Evolutionary conservation across 2,888 invertebrate genomes (phyloP), one percentile per base, ranked within the genome.

Genomic region (Pinctada fucata): DNA sequence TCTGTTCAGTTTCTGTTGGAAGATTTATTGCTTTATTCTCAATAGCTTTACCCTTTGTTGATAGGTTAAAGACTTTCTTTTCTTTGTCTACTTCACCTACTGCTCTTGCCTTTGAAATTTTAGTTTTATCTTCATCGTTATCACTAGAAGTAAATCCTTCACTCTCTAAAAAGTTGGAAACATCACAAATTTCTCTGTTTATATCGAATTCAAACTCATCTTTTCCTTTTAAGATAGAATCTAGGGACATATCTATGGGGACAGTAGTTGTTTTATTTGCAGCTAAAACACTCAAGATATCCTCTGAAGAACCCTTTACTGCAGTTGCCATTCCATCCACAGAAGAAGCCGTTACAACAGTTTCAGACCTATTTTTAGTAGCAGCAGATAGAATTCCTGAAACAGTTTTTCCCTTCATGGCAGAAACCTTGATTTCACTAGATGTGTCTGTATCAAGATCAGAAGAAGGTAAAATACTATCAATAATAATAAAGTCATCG

Each of bases 121-220:
- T 65, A 45, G 64, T 49, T 6, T 49, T 6, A 48, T 49, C 73
- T 48, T 45, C 31, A 10, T 48, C 16, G 49, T 73, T 66, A 65
- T 50, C 66, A 6, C 64, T 73, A 31, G 65, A 48, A 49, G 45
- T 49, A 66, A 65, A 73, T 47, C 73, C 66, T 65, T 73, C 66
- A 6, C 6, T 66, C 47, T 73, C 49, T 49, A 73, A 66, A 49
- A 73, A 73, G n/a, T 64, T 47, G 16, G 58, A 58, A 52, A 72
- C 3, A n/a, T 72, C 72, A 63, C 63, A 58, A 72, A 48, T 52
- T 63, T 72, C 58, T 58, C 63, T 45, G 13, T 31, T 63, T 47
- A 72, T 45, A 48, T 72, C 72, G 6, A 72, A 58, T 5, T 52
- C 63, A 48, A 72, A 72, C 63, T 72, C 72, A 63, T 72, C 31